Base-by-base conservation (phyloP, 2,797 vertebrate genomes). In the Ciconia nigra region DNA sequence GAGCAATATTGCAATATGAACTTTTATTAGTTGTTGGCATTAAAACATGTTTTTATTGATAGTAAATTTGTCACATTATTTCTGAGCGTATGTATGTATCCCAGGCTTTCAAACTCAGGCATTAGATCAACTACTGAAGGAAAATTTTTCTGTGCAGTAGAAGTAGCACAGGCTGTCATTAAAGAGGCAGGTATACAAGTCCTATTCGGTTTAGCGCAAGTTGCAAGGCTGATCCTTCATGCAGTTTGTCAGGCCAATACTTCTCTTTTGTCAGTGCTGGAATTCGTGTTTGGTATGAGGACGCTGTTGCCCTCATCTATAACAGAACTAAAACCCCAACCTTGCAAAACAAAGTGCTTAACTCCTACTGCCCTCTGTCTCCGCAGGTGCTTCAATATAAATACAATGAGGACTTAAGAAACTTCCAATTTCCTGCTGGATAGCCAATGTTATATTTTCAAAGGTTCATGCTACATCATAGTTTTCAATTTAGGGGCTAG, bases 11-110 rank as follows among this genome's bases (percentile, higher is more conserved):
- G 87, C 92, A 94, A 95, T 96, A 95, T 62, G 8, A 96, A 92
- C 94, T 96, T 97, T 91, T 91, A 93, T 92, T 96, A 97, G 93
- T 76, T 90, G 88, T 96, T 58, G 94, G 85, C 89, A 97, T 97
- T 96, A 94, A 96, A 97, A 93, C 81, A 87, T 81, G 85, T 95
- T 97, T 96, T 93, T 96, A 95, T 94, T 84, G 29, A 66, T 66
- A 92, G 91, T 80, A 91, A 70, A 80, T 88, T 62, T 66, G 82
- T 95, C 86, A 78, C 72, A 46, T 95, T 94, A 62, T 95, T 92
- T 94, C 88, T 70, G 89, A 69, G 72, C 1, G 0, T 96, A 85
- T 33, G 51, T 90, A 59, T 1, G 41, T 83, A 96, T 65, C 79
- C 90, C 65, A 47, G 67, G 96, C 86, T 74, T 89, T 93, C 86